phyloP scores from a whole-genome alignment of 2,113 vertebrate genomes.

The Pitta sordida region DNA sequence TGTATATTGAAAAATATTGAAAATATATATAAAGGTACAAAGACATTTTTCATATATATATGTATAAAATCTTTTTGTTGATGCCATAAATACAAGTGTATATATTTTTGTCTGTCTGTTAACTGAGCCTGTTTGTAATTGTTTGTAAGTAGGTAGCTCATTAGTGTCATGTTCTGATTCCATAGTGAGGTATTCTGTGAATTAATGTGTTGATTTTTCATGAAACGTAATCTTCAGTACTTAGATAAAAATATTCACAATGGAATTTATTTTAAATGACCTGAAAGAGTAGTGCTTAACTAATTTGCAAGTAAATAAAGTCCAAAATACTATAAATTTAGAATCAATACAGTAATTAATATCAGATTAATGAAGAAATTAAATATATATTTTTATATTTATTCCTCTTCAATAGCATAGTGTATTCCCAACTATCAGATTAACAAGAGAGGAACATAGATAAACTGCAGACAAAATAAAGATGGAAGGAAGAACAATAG shows the following conservation, averaged over 20 bases:
- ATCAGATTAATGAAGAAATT: background rate
- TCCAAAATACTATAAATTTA: background rate
- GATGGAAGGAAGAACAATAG: background rate
- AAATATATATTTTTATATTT: background rate
- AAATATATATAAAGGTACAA: background rate
- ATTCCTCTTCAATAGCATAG: background rate
- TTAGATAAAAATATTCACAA: background rate
- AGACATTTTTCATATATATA: background rate
- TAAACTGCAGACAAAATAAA: background rate
- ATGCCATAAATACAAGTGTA: accelerated
- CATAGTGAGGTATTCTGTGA: background rate
- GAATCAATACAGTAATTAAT: background rate
- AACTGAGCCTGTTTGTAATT: background rate
- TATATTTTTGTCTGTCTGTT: background rate
- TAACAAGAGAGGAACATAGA: background rate
- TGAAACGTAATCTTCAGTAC: background rate
- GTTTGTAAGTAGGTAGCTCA: background rate
- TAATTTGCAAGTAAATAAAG: background rate
- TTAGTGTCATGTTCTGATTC: background rate
- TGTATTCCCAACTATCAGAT: background rate
- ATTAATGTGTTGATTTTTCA: background rate
- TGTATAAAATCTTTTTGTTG: accelerated
- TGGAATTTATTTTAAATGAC: background rate
- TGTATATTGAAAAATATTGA: background rate
- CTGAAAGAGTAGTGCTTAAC: background rate